Base-by-base conservation (phyloP, 1,140 invertebrate genomes). In the Anastrepha obliqua region DNA sequence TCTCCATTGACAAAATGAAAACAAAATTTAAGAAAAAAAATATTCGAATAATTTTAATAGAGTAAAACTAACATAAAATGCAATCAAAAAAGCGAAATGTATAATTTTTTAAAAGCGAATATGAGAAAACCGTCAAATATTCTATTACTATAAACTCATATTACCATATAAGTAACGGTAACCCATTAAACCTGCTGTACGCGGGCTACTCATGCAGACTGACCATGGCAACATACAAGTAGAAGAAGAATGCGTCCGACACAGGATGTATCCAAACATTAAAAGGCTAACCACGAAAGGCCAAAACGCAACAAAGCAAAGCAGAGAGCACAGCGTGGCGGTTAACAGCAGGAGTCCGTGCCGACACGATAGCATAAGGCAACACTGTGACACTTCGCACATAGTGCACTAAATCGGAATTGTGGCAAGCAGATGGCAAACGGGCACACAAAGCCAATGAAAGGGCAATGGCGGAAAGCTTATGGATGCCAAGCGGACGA, bases 281-380 rank as follows among this genome's bases (percentile, higher is more conserved):
- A 81, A 81, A 81, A 81, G 74, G 47, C 47, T 47, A 55, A 81
- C 44, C 47, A 29, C 47, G 55, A 81, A 55, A 81, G 74, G n/a
- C 44, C 74, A 81, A 81, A 81, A 55, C 47, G 74, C n/a, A 6
- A 81, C 74, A 81, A 81, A 81, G 74, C 74, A 81, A 81, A 81
- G 13, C 60, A 17, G 4, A 62, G 15, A 62, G 74, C 74, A 81
- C 74, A 81, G 74, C 47, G 20, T 81, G 74, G n/a, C 20, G 17
- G 47, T 55, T 51, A 55, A 51, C 74, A 81, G 74, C 47, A 81
- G 74, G 74, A 81, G 47, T 81, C 55, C 47, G 47, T 55, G 74
- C 55, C 74, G 42, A 55, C 74, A 81, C 47, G n/a, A 9, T 17
- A 62, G n/a, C 15, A 62, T 62, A 17, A 5, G 15, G 20, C 74